phyloP scores from a whole-genome alignment of 2,113 vertebrate genomes.

The Stercorarius parasiticus region DNA sequence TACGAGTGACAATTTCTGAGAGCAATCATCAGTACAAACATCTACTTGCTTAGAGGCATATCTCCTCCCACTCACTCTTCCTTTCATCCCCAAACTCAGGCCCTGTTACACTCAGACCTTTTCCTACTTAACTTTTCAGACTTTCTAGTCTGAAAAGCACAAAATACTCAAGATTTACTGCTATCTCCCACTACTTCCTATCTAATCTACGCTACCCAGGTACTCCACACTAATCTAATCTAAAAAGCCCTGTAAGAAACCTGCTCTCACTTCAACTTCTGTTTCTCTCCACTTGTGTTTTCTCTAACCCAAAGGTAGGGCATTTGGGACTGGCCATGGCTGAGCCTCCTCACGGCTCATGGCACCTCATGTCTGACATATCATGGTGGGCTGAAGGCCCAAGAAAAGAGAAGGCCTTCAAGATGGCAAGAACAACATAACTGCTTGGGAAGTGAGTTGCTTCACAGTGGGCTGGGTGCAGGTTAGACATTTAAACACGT shows the following conservation, averaged over 20 bases:
- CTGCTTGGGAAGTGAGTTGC: background rate
- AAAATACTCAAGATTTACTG: background rate
- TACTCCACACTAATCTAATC: background rate
- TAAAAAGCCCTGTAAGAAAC: background rate
- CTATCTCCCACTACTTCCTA: background rate
- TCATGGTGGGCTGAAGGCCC: background rate
- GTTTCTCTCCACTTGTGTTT: background rate
- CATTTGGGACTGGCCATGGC: background rate
- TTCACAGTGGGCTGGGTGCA: background rate
- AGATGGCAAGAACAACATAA: background rate
- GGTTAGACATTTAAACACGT: background rate
- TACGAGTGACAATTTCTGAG: background rate
- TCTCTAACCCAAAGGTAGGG: background rate
- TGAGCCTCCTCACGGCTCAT: background rate
- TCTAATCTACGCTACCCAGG: background rate
- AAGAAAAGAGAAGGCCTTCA: background rate
- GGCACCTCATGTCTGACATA: background rate
- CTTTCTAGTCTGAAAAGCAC: background rate
- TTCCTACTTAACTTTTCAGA: background rate
- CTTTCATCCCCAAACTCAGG: background rate
- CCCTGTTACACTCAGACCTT: background rate
- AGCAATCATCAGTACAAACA: background rate
- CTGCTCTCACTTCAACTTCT: background rate
- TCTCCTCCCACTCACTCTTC: background rate
- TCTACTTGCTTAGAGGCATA: background rate